Evolutionary conservation across 2,113 vertebrate species (phyloP), one percentile per base, ranked within the genome.

Genomic region (Ciconia maguari): DNA sequence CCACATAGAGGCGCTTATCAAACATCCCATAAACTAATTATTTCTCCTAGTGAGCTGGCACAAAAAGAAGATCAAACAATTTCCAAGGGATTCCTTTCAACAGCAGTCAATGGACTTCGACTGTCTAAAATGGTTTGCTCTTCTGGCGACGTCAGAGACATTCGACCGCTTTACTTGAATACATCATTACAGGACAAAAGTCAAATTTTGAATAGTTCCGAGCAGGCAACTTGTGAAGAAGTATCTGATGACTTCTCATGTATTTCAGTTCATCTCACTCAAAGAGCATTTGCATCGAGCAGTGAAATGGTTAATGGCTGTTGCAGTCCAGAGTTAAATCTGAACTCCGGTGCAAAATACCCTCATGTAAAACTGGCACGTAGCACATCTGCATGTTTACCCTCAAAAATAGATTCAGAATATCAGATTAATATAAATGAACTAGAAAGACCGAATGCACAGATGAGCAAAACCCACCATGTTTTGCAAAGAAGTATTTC

Each of bases 401-500:
- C 98, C 95, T 90, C 98, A 91, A 94, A 98, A 92, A 96, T 89
- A 89, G 98, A 96, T 34, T 29, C 76, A 41, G 98, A 98, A 74
- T 97, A 76, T 66, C 97, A 95, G 52, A 90, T 93, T 51, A 96
- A 78, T 54, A 66, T 78, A 87, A 97, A 51, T 8, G 98, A 96
- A 42, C 95, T 96, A 68, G 97, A 90, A 85, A 98, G 97, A 95
- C 97, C 98, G 14, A 94, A 70, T 79, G 76, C 86, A 52, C 97
- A 97, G 83, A 96, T 96, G 78, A 97, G 94, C 87, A 97, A 95
- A 93, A 80, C 52, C 54, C 98, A 97, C 55, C 98, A 96, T 17
- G 48, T 98, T 81, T 98, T 99, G 79, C 99, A 99, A 93, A 99
- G 99, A 97, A 99, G 99, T 87, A 96, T 99, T 96, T 99, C 99